phyloP scores from a whole-genome alignment of 2,113 vertebrate genomes.

The Gobiocypris rarus region DNA sequence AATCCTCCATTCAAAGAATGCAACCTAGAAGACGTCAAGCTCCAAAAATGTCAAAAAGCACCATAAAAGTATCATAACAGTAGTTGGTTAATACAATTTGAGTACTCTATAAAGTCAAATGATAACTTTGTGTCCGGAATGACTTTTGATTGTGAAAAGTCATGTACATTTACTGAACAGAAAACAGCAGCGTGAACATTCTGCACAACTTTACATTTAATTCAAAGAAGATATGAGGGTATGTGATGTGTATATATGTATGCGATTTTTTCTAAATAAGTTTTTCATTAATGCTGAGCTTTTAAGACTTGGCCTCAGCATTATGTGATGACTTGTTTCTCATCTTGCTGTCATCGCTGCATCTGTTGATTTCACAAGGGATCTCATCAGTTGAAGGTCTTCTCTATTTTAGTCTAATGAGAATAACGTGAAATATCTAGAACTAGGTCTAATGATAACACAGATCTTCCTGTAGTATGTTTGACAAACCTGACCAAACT shows the following conservation, averaged over 20 bases:
- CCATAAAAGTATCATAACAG: background rate
- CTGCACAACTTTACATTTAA: background rate
- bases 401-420: slow-evolving; percentile 63
- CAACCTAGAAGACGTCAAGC: background rate
- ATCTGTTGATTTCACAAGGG: slow-evolving; percentile 39
- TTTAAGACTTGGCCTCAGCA: too few relatives aligned
- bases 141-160: background rate
- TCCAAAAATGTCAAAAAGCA: background rate
- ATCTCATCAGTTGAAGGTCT: slow-evolving; percentile 59
- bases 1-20: background rate
- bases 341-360: background rate
- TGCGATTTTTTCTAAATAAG: too few relatives aligned
- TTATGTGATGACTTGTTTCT: slow-evolving; percentile 14
- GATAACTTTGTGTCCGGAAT: background rate
- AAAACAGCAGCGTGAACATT: background rate
- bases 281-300: background rate
- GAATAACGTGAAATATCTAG: background rate
- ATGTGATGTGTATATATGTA: background rate
- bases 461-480: background rate
- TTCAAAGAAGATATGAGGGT: background rate
- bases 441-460: background rate
- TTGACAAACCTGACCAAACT: background rate
- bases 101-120: background rate
- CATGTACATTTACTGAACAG: background rate
- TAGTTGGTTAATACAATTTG: background rate